Base-by-base conservation (phyloP, 2,888 invertebrate genomes). In the Aspidapion aeneum region DNA sequence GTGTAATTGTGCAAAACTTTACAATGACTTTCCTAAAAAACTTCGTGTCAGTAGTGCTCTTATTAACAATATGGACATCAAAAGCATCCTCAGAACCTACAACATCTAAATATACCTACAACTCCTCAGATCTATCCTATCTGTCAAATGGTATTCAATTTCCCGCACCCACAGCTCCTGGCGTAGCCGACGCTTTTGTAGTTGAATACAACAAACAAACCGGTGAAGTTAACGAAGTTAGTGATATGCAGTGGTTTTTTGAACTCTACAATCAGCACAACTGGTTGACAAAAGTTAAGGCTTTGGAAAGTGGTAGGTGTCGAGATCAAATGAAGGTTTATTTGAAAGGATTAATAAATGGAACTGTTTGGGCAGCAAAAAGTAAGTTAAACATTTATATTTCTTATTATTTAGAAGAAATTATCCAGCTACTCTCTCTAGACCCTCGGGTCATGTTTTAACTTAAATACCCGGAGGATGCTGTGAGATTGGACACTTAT, bases 321-420 rank as follows among this genome's bases (percentile, higher is more conserved):
- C 81, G 81, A 5, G 76, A 78, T 16, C 85, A 87, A 67, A 81
- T 88, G 80, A 79, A 81, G 66, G 75, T 77, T 35, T 89, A 87
- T 75, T 73, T 89, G 20, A 81, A 77, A 74, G 88, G 83, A 61
- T 81, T 85, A 62, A 82, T 73, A 75, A 87, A 82, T 69, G 90
- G 83, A 72, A 82, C 83, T 73, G 80, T 81, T 54, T 93, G 93
- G 93, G 93, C 93, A 9, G 87, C 90, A 48, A 89, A 87, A 82
- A 90, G 93, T 93, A 77, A 88, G 90, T 87, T 69, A n/a, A n/a
- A n/a, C n/a, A n/a, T n/a, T n/a, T n/a, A n/a, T n/a, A n/a, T n/a
- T n/a, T n/a, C n/a, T n/a, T n/a, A n/a, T n/a, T n/a, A n/a, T n/a
- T n/a, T n/a, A n/a, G n/a, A n/a, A n/a, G n/a, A n/a, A n/a, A n/a